Conservation (phyloP, 2,113 vertebrate genomes). For the Elanoides forficatus region DNA sequence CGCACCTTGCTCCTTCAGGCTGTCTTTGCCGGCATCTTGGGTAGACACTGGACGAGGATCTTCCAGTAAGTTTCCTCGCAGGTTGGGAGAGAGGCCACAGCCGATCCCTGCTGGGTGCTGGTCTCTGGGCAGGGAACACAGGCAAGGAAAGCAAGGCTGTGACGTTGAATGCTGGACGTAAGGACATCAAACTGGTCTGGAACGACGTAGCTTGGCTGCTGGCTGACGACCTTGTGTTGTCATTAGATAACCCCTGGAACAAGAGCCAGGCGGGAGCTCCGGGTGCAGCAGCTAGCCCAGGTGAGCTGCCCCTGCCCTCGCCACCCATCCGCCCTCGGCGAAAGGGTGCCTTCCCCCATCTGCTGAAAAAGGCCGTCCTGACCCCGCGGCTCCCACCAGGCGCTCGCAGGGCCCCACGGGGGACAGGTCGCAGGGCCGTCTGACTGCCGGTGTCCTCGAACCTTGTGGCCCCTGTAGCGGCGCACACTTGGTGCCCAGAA, state of each 20-base stretch:
- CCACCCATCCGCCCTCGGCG: accelerated
- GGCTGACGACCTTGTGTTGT: neutral
- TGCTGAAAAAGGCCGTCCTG: neutral
- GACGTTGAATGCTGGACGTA: neutral
- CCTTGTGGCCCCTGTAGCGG: neutral
- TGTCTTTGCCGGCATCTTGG: neutral
- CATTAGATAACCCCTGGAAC: neutral
- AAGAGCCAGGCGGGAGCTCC: neutral
- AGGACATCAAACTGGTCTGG: accelerated
- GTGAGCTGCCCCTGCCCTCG: neutral
- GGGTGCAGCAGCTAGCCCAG: neutral
- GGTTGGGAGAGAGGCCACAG: neutral
- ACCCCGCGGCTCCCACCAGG: neutral
- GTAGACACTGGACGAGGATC: neutral
- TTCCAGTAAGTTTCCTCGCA: neutral
- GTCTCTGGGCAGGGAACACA: neutral
- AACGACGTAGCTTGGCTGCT: neutral
- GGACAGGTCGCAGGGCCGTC: neutral
- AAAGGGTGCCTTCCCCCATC: neutral
- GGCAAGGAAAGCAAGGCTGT: neutral
- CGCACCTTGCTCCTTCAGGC: neutral
- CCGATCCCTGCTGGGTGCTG: neutral
- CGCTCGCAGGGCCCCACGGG: accelerated
- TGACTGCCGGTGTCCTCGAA: accelerated
- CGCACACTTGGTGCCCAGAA: accelerated